phyloP scores from a whole-genome alignment of 2,113 vertebrate genomes.

The Prinia subflava region DNA sequence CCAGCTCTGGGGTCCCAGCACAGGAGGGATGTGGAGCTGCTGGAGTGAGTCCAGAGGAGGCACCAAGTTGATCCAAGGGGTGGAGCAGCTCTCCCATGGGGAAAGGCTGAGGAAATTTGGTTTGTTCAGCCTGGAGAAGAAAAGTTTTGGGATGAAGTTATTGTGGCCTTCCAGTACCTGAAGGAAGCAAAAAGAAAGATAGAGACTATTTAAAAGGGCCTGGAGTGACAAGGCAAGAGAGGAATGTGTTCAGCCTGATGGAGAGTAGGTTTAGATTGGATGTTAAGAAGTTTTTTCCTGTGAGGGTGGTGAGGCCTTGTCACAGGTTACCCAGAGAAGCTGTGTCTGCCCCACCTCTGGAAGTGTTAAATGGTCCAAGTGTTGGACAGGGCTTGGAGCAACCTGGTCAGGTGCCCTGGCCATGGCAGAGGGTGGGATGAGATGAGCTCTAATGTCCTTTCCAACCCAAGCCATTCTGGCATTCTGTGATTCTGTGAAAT shows the following conservation, averaged over 20 bases:
- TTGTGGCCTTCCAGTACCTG: background rate
- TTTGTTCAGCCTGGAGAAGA: background rate
- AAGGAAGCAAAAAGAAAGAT: background rate
- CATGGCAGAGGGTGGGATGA: background rate
- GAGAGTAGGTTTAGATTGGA: background rate
- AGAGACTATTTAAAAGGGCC: background rate
- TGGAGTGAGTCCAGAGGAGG: background rate
- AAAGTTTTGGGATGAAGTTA: background rate
- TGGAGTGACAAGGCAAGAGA: background rate
- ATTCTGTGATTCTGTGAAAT: background rate
- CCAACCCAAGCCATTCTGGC: background rate
- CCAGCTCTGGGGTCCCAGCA: background rate
- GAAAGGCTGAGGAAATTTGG: background rate
- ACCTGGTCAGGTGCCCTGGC: background rate
- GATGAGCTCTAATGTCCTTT: background rate
- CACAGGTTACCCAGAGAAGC: background rate
- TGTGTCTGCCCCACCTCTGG: background rate
- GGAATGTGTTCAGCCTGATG: background rate
- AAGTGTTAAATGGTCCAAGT: background rate
- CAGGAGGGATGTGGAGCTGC: background rate
- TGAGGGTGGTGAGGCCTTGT: background rate
- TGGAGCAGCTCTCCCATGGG: background rate
- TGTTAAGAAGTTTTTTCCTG: background rate
- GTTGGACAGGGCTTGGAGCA: background rate
- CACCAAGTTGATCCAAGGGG: background rate